Conservation (phyloP, 2,113 vertebrate genomes). For the Cyrtonyx montezumae region DNA sequence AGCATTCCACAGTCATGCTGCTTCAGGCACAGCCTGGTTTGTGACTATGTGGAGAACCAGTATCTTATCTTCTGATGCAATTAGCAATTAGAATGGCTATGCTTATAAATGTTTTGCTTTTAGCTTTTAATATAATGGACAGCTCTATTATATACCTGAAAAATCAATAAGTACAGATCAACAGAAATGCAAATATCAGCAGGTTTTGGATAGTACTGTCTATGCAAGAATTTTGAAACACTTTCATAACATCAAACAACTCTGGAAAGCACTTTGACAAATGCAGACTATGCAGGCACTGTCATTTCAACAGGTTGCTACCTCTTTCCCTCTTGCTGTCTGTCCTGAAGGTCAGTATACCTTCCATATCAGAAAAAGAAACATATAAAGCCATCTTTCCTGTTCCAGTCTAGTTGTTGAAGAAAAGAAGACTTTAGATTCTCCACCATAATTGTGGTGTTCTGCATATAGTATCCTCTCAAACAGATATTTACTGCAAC, state of each 20-base stretch:
- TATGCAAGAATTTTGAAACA: background rate
- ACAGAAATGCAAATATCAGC: background rate
- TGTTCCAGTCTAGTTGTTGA: background rate
- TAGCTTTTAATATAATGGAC: background rate
- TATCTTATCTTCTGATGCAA: background rate
- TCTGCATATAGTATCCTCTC: background rate
- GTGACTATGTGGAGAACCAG: background rate
- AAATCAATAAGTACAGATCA: background rate
- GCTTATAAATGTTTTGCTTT: background rate
- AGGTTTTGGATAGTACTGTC: background rate
- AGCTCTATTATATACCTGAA: background rate
- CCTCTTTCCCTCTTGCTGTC: background rate
- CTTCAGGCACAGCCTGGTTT: background rate
- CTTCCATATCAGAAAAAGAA: background rate
- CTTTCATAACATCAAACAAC: background rate
- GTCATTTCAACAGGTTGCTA: background rate
- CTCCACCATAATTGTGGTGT: background rate
- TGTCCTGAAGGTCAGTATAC: background rate
- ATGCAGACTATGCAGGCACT: background rate
- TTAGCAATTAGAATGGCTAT: background rate
- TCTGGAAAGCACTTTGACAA: background rate
- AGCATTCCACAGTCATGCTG: background rate
- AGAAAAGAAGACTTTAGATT: background rate
- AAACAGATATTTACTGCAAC: background rate
- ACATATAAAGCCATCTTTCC: background rate